Conservation (phyloP, 2,797 vertebrate genomes). For the Enteromius anoplus region DNA sequence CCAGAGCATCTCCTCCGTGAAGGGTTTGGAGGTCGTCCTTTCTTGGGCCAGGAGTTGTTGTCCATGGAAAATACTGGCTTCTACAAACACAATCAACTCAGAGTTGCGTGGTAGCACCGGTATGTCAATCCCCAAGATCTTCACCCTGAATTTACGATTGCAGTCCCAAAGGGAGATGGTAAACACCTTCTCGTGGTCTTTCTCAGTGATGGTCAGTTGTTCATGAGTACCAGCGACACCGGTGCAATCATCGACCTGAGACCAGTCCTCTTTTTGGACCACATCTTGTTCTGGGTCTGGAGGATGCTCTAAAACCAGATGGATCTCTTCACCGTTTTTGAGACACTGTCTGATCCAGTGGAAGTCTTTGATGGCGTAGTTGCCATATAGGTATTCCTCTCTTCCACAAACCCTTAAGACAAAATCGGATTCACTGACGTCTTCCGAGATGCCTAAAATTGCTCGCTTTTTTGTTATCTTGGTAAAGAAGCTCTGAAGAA, state of each 20-base stretch:
- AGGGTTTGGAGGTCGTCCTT: slow-evolving; percentile 88
- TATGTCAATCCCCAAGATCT: slow-evolving; percentile 94
- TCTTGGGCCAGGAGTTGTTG: slow-evolving; percentile 93
- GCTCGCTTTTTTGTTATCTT: slow-evolving; percentile 92
- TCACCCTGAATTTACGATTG: slow-evolving; percentile 93
- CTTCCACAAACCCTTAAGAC: slow-evolving; percentile 94
- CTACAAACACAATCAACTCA: slow-evolving; percentile 90
- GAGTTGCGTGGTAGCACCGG: slow-evolving; percentile 88
- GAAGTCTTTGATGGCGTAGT: slow-evolving; percentile 89
- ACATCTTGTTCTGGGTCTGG: slow-evolving; percentile 85
- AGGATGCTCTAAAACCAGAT: slow-evolving; percentile 87
- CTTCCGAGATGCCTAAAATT: slow-evolving; percentile 87
- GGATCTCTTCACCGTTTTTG: slow-evolving; percentile 94
- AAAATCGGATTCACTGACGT: slow-evolving; percentile 85
- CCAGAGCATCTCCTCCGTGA: slow-evolving; percentile 96
- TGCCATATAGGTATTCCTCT: slow-evolving; percentile 92
- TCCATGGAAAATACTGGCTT: slow-evolving; percentile 95
- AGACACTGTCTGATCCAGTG: slow-evolving; percentile 95
- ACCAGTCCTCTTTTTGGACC: slow-evolving; percentile 96
- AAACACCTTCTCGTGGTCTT: slow-evolving; percentile 94
- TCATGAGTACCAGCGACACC: slow-evolving; percentile 95
- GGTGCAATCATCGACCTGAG: slow-evolving; percentile 94
- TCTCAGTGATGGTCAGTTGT: slow-evolving; percentile 92
- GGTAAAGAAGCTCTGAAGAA: slow-evolving; percentile 86
- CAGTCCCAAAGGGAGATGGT: slow-evolving; percentile 98